Conservation (phyloP, 2,113 vertebrate genomes). For the Gavialis gangeticus region DNA sequence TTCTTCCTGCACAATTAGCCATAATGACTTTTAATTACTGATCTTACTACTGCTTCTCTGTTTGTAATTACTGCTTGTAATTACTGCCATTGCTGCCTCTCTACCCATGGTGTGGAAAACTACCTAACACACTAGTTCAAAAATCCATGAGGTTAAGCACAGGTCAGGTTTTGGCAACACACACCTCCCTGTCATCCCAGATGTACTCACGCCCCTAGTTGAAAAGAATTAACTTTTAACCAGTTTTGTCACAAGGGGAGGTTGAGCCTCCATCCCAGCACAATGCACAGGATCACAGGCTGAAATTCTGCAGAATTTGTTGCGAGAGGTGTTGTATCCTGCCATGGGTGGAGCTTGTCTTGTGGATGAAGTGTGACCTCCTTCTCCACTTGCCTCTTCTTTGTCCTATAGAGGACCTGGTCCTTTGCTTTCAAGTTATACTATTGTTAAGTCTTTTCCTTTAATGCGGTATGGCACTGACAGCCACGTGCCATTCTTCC, state of each 20-base stretch:
- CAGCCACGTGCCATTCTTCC: background rate
- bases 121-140: background rate
- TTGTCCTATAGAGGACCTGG: background rate
- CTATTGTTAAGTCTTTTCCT: background rate
- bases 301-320: background rate
- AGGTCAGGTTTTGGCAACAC: background rate
- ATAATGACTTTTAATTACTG: background rate
- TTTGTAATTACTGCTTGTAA: too few species aligned
- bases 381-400: background rate
- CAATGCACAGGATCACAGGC: too few species aligned
- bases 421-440: accelerated
- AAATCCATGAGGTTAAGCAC: background rate
- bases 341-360: accelerated
- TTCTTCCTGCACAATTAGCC: background rate
- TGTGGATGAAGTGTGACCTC: background rate
- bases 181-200: background rate
- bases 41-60: background rate
- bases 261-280: background rate
- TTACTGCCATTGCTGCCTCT: background rate
- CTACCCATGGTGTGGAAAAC: background rate
- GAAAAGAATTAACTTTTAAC: background rate
- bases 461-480: background rate
- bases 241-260: background rate
- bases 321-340: background rate
- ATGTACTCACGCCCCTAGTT: background rate